phyloP scores from a whole-genome alignment of 1,140 invertebrate genomes.

The Drosophila baimaii region DNA sequence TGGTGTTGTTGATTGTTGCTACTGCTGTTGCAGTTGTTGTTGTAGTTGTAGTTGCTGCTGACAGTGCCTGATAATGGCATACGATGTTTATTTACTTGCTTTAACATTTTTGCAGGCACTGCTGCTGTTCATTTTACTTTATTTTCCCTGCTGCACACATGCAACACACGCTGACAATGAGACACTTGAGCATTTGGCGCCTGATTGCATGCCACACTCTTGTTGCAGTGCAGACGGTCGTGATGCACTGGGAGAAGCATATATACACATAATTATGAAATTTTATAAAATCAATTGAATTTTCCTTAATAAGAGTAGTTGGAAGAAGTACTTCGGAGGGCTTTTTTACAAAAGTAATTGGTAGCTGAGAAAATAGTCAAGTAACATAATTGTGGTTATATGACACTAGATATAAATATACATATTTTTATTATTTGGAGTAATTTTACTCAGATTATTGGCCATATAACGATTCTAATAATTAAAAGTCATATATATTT shows the following conservation, averaged over 20 bases:
- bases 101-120: constrained; percentile 70
- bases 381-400: no score
- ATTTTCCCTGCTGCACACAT: constrained; percentile 64
- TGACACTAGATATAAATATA: no score
- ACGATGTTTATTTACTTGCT: constrained; percentile 81
- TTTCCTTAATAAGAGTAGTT: no score
- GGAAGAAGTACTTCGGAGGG: not conserved
- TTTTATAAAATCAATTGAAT: no score
- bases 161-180: constrained; percentile 74
- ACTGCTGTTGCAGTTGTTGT: constrained; percentile 27
- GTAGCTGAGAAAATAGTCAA: no score
- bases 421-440: not conserved
- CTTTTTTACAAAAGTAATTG: no score
- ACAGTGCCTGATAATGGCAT: constrained; percentile 73
- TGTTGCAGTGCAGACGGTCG: constrained; percentile 11
- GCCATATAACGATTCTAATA: no score
- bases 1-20: constrained; percentile 63
- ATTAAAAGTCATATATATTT: no score
- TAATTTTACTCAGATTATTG: no score
- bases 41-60: constrained; percentile 58
- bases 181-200: constrained; percentile 79
- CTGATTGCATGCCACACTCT: constrained; percentile 75
- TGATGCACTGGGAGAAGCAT: constrained; percentile 4
- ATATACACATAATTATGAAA: no score
- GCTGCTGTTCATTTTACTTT: constrained; percentile 73